phyloP scores from a whole-genome alignment of 2,797 vertebrate genomes.

The Peromyscus aztecus region DNA sequence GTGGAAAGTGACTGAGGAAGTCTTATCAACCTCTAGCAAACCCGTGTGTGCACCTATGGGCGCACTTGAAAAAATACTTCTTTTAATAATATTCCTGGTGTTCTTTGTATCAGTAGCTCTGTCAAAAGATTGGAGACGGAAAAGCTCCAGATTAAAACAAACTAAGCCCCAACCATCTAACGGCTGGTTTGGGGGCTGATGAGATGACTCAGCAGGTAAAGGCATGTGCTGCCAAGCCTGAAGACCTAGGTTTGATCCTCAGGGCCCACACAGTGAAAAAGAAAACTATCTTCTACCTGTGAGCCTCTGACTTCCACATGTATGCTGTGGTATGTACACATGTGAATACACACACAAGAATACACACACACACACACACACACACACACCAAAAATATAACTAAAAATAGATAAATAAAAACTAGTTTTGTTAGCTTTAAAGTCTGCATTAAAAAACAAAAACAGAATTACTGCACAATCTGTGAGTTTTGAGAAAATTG shows the following conservation, averaged over 20 bases:
- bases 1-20: neutral
- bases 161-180: neutral
- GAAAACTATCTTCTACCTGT: neutral
- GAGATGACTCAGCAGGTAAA: neutral
- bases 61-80: neutral
- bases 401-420: neutral
- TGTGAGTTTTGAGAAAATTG: neutral
- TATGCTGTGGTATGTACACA: neutral
- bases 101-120: neutral
- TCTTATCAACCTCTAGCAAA: neutral
- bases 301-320: neutral
- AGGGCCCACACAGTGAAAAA: neutral
- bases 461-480: neutral
- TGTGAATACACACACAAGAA: neutral
- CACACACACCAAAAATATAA: neutral
- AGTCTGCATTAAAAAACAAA: neutral
- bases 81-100: neutral
- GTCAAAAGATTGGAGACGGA: neutral
- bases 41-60: too few relatives aligned
- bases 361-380: neutral
- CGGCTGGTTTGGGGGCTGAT: neutral
- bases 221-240: neutral
- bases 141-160: neutral
- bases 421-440: neutral
- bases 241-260: too few relatives aligned